These are phyloP conservation scores for Hesperophylax magnus DNA, from an alignment of 1,140 invertebrate genomes.

Conservation along the genomic window DNA sequence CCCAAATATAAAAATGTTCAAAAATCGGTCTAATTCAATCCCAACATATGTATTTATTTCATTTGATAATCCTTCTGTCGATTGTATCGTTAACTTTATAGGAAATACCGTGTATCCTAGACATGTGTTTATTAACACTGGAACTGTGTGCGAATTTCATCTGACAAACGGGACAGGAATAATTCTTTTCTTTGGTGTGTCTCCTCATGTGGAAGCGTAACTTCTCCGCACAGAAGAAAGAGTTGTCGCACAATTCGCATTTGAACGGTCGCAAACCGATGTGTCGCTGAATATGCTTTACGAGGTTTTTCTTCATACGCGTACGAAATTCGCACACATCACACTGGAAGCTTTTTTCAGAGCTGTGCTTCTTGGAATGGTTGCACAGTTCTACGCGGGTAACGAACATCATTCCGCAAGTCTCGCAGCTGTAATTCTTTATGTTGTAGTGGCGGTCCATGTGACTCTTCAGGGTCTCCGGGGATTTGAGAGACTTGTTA, in stretches of 20 bases:
- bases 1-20: no score
- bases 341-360: constrained; percentile 64
- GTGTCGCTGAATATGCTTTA: constrained; percentile 68
- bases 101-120: constrained; percentile 63
- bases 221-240: constrained; percentile 64
- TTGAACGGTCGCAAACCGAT: constrained; percentile 65
- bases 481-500: constrained; percentile 64
- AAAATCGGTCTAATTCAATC: no score
- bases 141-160: constrained; percentile 68
- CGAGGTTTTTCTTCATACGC: constrained; percentile 67
- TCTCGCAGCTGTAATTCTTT: constrained; percentile 67
- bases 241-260: constrained; percentile 63
- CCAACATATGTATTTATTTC: no score
- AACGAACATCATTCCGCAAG: constrained; percentile 68
- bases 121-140: constrained; percentile 68
- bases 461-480: constrained; percentile 63
- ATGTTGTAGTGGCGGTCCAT: constrained; percentile 68
- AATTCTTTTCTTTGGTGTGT: constrained; percentile 73
- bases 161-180: constrained; percentile 70
- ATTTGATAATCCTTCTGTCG: constrained; percentile 51
- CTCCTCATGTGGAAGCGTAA: constrained; percentile 67
- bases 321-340: constrained; percentile 69
- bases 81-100: constrained; percentile 63
- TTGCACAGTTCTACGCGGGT: constrained; percentile 66
- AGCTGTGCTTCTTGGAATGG: constrained; percentile 64